Base-by-base conservation (phyloP, 2,888 invertebrate genomes). In the Dynastes hyllus region DNA sequence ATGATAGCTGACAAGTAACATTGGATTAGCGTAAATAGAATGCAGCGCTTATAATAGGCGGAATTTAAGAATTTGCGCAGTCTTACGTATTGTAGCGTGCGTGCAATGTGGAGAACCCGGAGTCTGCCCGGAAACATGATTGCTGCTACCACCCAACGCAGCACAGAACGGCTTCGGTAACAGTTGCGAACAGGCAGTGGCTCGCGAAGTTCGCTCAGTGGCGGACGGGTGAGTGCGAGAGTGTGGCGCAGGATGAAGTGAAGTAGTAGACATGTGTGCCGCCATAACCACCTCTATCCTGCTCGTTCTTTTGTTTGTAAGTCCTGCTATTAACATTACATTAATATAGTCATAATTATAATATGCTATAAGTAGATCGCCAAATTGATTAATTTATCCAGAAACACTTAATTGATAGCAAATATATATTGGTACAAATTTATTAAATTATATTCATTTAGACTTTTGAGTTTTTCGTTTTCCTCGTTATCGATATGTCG, bases 181-280 rank as follows among this genome's bases (percentile, higher is more conserved):
- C 51, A 76, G 58, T 58, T 58, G 27, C 80, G 76, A 63, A 78
- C 78, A 70, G 80, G 82, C 85, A 87, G 87, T 87, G 86, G 84
- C 84, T 86, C 85, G 86, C 85, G 86, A 84, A 85, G 84, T 82
- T 85, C 83, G 84, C 82, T 84, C 85, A 83, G 85, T 83, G 84
- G 86, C 84, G 85, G 85, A 85, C 85, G 85, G 83, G 85, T 81
- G 84, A 85, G 86, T 85, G 85, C 84, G 85, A 84, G 86, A 85
- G 84, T 85, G 85, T 85, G 86, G 83, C 81, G 84, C 85, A 85
- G 85, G 84, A 87, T 85, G 86, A 65, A 40, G 85, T 86, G 86
- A 86, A 84, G 81, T 80, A 83, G 84, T 84, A 85, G 86, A 85
- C 84, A 87, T 87, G 87, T 86, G 86, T 85, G 85, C 86, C 86